These are phyloP conservation scores for Tetragonula clypearis DNA, from an alignment of 1,140 invertebrate genomes.

Conservation along the genomic window DNA sequence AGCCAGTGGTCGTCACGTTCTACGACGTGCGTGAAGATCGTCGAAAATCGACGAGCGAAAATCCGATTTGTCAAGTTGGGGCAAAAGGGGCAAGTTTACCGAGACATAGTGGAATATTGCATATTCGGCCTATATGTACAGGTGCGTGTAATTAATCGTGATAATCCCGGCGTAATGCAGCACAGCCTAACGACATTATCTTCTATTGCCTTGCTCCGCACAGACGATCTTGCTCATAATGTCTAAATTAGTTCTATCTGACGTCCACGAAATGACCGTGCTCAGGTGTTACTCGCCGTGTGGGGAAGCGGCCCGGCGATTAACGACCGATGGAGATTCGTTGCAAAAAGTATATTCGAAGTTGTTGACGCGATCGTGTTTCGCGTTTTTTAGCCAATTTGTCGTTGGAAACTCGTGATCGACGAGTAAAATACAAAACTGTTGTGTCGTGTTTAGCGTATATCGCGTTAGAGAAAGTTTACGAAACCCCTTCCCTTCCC, in stretches of 20 bases:
- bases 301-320: conserved; percentile 18
- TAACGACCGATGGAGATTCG: not conserved
- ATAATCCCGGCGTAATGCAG: conserved; percentile 66
- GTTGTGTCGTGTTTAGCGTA: not conserved
- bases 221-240: conserved; percentile 63
- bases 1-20: not conserved
- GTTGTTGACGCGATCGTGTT: conserved; percentile 1
- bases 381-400: conserved; percentile 12
- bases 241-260: conserved; percentile 62
- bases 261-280: conserved; percentile 55
- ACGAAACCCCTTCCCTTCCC: too few species aligned
- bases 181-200: conserved; percentile 65
- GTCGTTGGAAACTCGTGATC: not conserved
- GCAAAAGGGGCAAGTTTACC: not conserved
- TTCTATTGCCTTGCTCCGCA: conserved; percentile 51
- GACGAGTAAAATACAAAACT: not conserved
- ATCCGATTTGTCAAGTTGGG: not conserved
- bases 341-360: not conserved
- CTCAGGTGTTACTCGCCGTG: conserved; percentile 43
- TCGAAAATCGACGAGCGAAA: not conserved
- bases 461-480: not conserved
- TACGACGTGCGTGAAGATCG: not conserved
- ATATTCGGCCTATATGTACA: conserved; percentile 60
- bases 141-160: conserved; percentile 64
- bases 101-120: conserved; percentile 46